Evolutionary conservation across 2,113 vertebrate species (phyloP), one percentile per base, ranked within the genome.

Genomic region (Tylochromis polylepis): DNA sequence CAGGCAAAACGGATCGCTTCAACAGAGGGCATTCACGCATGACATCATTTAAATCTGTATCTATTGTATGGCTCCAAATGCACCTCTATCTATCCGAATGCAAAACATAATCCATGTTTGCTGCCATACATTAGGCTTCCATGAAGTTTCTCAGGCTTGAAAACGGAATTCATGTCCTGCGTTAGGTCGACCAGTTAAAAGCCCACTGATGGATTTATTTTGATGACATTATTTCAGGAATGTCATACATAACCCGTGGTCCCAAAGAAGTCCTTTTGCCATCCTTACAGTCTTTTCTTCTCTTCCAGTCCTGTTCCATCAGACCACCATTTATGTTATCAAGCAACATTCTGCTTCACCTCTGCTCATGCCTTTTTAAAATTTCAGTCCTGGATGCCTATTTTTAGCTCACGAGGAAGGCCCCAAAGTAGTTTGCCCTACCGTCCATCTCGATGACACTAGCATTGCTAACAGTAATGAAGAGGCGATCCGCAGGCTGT

Each of bases 401-500:
- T 11, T 27, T 62, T 94, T 97, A 99, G 82, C 94, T 90, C 12
- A 99, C 93, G 82, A 98, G 93, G 91, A 99, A 98, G 11, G 97
- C 97, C 58, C 98, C 98, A 3, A 98, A 99, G 93, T 97, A 99
- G 65, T 97, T 99, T 3, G 97, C 97, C 91, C 97, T 96, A 86
- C 97, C 97, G 53, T 98, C 97, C 97, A 97, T 96, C 93, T 97
- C 97, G 81, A 98, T 91, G 49, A 97, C 65, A 43, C 96, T 96
- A 53, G 96, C 85, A 3, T 99, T 97, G 84, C 97, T 98, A 16
- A 99, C 97, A 1, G 97, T 97, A 77, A 99, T 96, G 91, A 99
- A 98, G 94, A 99, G 95, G 85, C 96, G 96, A 90, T 99, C 98
- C 0, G 96, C 94, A 11, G 96, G 96, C 84, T 96, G 96, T 18